Percentiles rank a stretch among this genome's conserved stretches.
Evolutionary conservation across 2,797 vertebrate species (phyloP).

Genomic region (Limosa lapponica): DNA sequence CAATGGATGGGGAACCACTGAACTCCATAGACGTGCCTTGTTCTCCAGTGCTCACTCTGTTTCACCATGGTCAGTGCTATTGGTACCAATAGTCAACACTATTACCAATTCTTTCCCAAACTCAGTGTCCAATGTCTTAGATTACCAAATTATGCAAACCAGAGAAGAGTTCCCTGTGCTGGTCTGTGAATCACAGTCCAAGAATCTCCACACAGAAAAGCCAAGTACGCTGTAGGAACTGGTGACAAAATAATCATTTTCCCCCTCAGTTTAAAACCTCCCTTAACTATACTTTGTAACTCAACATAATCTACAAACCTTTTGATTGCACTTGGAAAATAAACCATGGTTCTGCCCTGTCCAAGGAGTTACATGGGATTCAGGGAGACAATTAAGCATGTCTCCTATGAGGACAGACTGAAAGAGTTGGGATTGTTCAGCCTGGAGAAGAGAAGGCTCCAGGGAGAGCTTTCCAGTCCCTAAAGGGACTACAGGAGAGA

Average conservation of each 20-base stretch:
- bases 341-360: background rate
- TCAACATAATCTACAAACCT: background rate
- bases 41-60: background rate
- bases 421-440: background rate
- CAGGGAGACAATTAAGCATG: background rate
- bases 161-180: background rate
- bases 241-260: background rate
- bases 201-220: background rate
- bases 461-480: too few species aligned
- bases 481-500: too few species aligned
- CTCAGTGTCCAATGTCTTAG: background rate
- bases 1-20: background rate
- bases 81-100: background rate
- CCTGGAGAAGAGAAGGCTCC: too few species aligned
- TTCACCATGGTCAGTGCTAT: background rate
- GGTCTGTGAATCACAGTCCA: background rate
- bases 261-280: background rate
- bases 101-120: background rate
- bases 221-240: accelerated
- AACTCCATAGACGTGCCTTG: background rate
- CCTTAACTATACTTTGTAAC: background rate
- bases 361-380: background rate
- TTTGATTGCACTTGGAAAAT: background rate
- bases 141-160: background rate
- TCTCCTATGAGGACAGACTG: background rate